phyloP scores from a whole-genome alignment of 2,113 vertebrate genomes.

The Stomatorhinus ivindoensis region DNA sequence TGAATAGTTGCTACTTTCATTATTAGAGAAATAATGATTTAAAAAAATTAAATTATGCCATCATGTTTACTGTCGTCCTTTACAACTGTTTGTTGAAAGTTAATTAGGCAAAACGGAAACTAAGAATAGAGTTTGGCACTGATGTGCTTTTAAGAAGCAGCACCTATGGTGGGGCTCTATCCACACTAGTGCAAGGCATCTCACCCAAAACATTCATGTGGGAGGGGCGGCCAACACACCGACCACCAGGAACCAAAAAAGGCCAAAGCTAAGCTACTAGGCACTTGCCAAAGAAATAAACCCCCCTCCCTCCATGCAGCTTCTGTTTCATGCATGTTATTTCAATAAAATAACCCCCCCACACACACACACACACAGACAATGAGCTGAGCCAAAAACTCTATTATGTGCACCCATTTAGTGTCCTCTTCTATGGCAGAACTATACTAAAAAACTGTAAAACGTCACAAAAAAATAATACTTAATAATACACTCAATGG shows the following conservation, averaged over 20 bases:
- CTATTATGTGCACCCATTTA: not conserved
- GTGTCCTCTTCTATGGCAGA: not conserved
- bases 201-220: not conserved
- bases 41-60: not conserved
- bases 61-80: not conserved
- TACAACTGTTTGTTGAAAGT: not conserved
- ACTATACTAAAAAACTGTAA: not conserved
- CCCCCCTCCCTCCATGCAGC: not conserved
- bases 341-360: not conserved
- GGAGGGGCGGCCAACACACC: not conserved
- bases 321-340: not conserved
- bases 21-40: slow-evolving; percentile 2
- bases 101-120: not conserved
- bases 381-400: not conserved
- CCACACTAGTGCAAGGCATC: not conserved
- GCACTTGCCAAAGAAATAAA: not conserved
- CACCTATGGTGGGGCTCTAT: not conserved
- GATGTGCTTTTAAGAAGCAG: not conserved
- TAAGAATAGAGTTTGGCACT: not conserved
- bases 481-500: not conserved
- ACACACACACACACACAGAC: not conserved
- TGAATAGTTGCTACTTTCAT: not conserved
- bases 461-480: not conserved
- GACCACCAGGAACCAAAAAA: not conserved
- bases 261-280: not conserved